A percentile compares a stretch with the other conserved stretches of the same genome.
Conservation (phyloP, 2,888 invertebrate genomes). For the Zaprionus bogoriensis region DNA sequence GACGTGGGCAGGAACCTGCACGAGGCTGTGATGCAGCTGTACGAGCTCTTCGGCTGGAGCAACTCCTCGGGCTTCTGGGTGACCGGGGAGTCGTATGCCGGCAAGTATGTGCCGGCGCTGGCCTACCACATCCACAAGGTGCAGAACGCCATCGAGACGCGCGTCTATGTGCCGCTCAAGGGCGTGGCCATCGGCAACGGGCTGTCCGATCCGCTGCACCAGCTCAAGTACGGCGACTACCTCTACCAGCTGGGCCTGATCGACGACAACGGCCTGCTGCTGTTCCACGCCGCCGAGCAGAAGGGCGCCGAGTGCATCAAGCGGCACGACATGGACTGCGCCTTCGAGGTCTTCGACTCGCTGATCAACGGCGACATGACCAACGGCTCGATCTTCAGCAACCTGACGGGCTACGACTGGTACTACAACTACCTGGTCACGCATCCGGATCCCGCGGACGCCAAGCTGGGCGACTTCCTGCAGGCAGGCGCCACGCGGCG, state of each 20-base stretch:
- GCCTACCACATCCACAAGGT: conserved; percentile 85
- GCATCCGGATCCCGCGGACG: conserved; percentile 86
- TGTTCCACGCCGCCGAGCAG: conserved; percentile 86
- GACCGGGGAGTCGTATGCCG: conserved; percentile 95
- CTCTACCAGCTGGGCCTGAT: conserved; percentile 89
- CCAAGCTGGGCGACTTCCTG: conserved; percentile 79
- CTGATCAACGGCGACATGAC: conserved; percentile 86
- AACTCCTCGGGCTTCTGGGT: conserved; percentile 91
- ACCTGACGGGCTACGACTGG: conserved; percentile 79
- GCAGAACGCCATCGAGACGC: conserved; percentile 80
- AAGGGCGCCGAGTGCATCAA: conserved; percentile 85
- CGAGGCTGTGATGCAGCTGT: conserved; percentile 90
- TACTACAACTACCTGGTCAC: conserved; percentile 84
- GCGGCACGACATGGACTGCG: conserved; percentile 86
- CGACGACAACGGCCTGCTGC: conserved; percentile 84
- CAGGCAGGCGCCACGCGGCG: conserved; percentile 85
- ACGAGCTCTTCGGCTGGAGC: conserved; percentile 90
- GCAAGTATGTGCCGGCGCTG: conserved; percentile 90
- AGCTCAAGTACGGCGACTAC: conserved; percentile 90
- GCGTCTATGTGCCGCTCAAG: conserved; percentile 80
- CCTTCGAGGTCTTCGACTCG: conserved; percentile 88
- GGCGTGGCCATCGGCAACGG: conserved; percentile 89
- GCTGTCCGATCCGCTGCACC: conserved; percentile 90
- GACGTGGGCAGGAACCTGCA: conserved; percentile 92
- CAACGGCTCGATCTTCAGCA: conserved; percentile 88